Conservation (phyloP, 1,140 invertebrate species). For the Achatina immaculata region DNA sequence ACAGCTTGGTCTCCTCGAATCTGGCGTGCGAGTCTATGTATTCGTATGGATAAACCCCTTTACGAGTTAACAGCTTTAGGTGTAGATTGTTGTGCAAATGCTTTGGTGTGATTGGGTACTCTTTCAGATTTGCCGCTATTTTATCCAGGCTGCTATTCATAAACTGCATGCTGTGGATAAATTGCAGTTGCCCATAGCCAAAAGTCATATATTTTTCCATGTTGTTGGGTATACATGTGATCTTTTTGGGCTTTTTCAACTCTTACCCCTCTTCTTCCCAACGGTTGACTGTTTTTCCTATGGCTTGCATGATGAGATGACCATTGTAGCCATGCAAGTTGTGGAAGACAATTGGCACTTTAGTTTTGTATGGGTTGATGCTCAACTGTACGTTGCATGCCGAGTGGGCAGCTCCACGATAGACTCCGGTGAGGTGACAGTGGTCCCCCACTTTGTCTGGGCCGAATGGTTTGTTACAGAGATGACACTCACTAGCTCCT, state of each 20-base stretch:
- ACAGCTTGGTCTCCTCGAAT: slow-evolving; percentile 54
- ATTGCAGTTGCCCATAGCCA: slow-evolving; percentile 6
- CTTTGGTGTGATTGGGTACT: background rate
- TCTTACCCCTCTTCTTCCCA: too few relatives aligned
- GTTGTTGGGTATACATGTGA: slow-evolving; percentile 61
- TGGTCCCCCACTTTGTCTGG: slow-evolving; percentile 23
- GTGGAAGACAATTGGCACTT: slow-evolving; percentile 67
- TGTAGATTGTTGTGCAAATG: background rate
- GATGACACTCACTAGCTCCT: slow-evolving; percentile 28
- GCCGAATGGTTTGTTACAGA: slow-evolving; percentile 31
- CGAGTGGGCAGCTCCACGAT: slow-evolving; percentile 37
- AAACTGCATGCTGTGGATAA: slow-evolving; percentile 12
- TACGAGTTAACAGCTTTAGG: slow-evolving; percentile 40
- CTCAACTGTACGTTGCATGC: slow-evolving; percentile 13
- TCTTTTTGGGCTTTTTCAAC: slow-evolving; percentile 48
- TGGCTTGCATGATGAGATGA: slow-evolving; percentile 65
- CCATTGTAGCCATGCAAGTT: slow-evolving; percentile 67
- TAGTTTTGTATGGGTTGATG: background rate
- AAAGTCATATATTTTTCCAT: slow-evolving; percentile 59
- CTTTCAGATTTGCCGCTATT: background rate
- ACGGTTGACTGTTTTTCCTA: slow-evolving; percentile 50
- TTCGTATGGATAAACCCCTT: slow-evolving; percentile 63
- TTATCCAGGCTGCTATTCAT: background rate
- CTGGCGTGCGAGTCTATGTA: slow-evolving; percentile 52
- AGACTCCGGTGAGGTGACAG: slow-evolving; percentile 39